phyloP scores from a whole-genome alignment of 64 coral and sea anemone species.

The Montipora capricornis region DNA sequence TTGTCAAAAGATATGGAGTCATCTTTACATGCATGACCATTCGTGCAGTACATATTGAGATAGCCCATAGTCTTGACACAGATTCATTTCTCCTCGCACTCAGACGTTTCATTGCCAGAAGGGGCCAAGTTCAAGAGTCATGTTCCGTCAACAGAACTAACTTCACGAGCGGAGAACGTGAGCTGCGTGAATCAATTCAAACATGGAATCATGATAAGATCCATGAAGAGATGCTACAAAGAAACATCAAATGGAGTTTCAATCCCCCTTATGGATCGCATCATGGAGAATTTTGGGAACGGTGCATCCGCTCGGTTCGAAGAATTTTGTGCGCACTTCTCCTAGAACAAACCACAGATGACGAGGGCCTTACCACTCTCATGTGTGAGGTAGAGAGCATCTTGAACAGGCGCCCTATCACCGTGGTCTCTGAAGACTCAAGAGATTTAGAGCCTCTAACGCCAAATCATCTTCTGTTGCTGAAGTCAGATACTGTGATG shows the following conservation, averaged over 20 bases:
- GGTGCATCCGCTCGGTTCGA: background rate
- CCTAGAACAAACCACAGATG: background rate
- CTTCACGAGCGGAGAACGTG: slow-evolving; percentile 13
- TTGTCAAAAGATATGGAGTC: too few relatives aligned
- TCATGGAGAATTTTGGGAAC: background rate
- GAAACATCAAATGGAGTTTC: background rate
- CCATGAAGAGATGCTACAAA: background rate
- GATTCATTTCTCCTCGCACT: too few relatives aligned
- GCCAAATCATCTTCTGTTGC: too few relatives aligned
- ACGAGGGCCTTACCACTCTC: background rate
- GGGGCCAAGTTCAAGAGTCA: background rate
- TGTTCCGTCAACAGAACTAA: slow-evolving; percentile 9
- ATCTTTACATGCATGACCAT: too few relatives aligned
- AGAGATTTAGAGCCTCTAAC: too few relatives aligned
- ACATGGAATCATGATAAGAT: slow-evolving; percentile 45
- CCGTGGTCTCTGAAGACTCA: too few relatives aligned
- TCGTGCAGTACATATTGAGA: too few relatives aligned
- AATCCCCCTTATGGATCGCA: background rate
- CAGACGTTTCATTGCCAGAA: too few relatives aligned
- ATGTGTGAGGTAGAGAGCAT: background rate
- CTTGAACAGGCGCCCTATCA: background rate
- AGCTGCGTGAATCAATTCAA: background rate
- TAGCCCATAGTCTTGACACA: too few relatives aligned
- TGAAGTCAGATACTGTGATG: too few relatives aligned
- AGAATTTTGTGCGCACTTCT: background rate